Conservation (phyloP, 2,888 invertebrate species). For the Plusia festucae region DNA sequence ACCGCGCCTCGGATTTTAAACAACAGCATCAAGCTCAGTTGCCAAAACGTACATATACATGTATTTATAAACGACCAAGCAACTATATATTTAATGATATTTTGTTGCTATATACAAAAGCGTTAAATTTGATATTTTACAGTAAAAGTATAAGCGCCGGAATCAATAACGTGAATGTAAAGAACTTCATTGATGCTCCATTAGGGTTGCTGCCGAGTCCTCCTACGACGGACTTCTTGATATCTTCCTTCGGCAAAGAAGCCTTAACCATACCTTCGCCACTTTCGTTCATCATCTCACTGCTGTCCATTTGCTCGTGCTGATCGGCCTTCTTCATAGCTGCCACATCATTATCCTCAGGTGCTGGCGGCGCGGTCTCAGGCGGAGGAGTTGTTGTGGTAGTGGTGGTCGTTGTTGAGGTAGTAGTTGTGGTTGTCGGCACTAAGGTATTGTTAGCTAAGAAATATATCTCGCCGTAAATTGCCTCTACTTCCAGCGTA, state of each 20-base stretch:
- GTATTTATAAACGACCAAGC: slow-evolving; percentile 76
- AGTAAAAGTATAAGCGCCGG: slow-evolving; percentile 77
- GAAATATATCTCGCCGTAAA: slow-evolving; percentile 94
- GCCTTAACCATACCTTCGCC: slow-evolving; percentile 72
- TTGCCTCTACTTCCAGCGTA: slow-evolving; percentile 92
- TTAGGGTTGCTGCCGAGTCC: slow-evolving; percentile 79
- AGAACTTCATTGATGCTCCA: slow-evolving; percentile 64
- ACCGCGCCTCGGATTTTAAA: slow-evolving; percentile 67
- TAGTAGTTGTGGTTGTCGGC: slow-evolving; percentile 93
- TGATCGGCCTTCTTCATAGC: slow-evolving; percentile 73
- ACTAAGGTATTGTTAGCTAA: slow-evolving; percentile 93
- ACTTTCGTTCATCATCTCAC: slow-evolving; percentile 76
- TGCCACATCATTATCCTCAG: slow-evolving; percentile 81
- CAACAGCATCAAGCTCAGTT: slow-evolving; percentile 82
- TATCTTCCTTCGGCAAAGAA: slow-evolving; percentile 76
- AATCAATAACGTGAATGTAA: slow-evolving; percentile 70
- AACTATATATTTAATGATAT: slow-evolving; percentile 76
- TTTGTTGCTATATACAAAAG: slow-evolving; percentile 79
- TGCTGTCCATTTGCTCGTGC: slow-evolving; percentile 71
- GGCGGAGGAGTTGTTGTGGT: slow-evolving; percentile 86
- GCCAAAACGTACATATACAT: slow-evolving; percentile 67
- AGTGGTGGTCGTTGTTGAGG: slow-evolving; percentile 90
- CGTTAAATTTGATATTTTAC: slow-evolving; percentile 68
- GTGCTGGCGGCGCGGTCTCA: slow-evolving; percentile 86
- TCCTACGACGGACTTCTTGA: slow-evolving; percentile 77